These are phyloP conservation scores for Drosophila demipolita DNA, from an alignment of 2,888 invertebrate genomes.

Conservation along the genomic window DNA sequence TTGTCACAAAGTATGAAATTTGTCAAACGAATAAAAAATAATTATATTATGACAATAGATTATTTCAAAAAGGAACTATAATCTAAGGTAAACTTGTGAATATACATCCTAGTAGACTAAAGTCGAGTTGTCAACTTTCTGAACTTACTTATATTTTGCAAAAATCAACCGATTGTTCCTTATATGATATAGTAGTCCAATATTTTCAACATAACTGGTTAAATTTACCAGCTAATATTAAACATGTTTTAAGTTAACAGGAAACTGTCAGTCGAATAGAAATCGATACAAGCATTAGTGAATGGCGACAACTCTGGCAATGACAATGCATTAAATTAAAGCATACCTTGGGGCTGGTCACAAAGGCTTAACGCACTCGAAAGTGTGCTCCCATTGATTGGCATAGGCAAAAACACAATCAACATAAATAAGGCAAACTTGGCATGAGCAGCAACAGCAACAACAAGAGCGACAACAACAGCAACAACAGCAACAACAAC, in stretches of 20 bases:
- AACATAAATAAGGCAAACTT: conserved; percentile 72
- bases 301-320: conserved; percentile 17
- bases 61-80: neutral
- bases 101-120: neutral
- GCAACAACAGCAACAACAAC: conserved; percentile 18
- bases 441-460: conserved; percentile 24
- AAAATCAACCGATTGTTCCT: neutral
- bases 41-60: neutral
- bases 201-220: neutral
- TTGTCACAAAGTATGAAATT: neutral
- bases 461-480: conserved; percentile 13
- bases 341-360: conserved; percentile 62
- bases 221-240: neutral
- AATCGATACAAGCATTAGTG: conserved; percentile 25
- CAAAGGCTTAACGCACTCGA: conserved; percentile 62
- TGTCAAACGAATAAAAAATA: neutral
- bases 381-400: conserved; percentile 72
- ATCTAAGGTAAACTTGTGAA: neutral
- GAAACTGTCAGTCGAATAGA: conserved; percentile 3
- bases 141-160: neutral
- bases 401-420: conserved; percentile 78
- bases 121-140: neutral
- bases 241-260: neutral
- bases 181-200: neutral
- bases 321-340: conserved; percentile 67